Evolutionary conservation across 2,113 vertebrate genomes (phyloP), one percentile per base, ranked within the genome.

Genomic region (Platysternon megacephalum): DNA sequence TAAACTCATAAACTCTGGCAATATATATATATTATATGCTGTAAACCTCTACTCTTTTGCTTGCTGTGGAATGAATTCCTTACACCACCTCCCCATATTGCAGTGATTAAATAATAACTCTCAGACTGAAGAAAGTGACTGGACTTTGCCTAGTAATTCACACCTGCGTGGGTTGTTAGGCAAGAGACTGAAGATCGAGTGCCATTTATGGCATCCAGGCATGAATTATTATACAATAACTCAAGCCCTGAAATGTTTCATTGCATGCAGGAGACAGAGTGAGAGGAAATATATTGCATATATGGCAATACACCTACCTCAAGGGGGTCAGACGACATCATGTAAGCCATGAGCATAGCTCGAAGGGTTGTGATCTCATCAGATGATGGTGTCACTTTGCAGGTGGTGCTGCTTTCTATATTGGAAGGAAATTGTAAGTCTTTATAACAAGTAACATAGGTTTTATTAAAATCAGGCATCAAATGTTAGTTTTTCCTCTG

Each of bases 1-100:
- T 84, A 53, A 44, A 87, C 87, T 65, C 51, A 76, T 55, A 79
- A 74, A 82, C 80, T 68, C 88, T 87, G 89, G 76, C 90, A 95
- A 56, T 0, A 56, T 65, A 56, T 65, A 0, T 55, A 3, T 42
- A 68, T 82, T 85, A 68, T 79, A 49, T 0, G 6, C 83, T n/a
- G 68, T 80, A 81, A 94, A 89, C 76, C 76, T 89, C 49, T 80
- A 11, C 80, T 87, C 52, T 82, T 92, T 32, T 42, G n/a, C 80
- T 95, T 72, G 78, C 91, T 58, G 2, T 1, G 39, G 85, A 72
- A 28, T 24, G 35, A 82, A 39, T 92, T 91, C 90, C 79, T 89
- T 74, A 52, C 21, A 35, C 72, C 95, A 84, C 78, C 49, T 87
- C 26, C 55, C 72, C 0, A 1, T 19, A 49, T 81, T 35, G 1